Base-by-base conservation (phyloP, 2,888 invertebrate species). In the Cecidostiba fungosa region DNA sequence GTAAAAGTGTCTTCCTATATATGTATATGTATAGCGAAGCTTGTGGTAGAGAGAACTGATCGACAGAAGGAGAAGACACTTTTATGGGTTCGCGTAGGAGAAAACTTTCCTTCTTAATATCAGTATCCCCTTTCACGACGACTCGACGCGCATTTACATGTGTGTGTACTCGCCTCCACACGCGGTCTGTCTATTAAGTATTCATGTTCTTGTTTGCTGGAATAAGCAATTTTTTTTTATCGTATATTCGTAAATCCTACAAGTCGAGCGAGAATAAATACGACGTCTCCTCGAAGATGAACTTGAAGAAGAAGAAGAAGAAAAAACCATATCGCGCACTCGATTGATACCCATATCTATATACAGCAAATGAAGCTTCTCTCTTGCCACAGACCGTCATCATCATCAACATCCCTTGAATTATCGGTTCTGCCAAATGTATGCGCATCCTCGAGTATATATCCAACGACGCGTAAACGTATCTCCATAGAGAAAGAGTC, bases 21-120 rank as follows among this genome's bases (percentile, higher is more conserved):
- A 10, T 16, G 76, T 39, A 1, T 47, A 26, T 14, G 43, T 43
- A 70, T 70, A n/a, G 74, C 77, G 77, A 70, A 79, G 29, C 70
- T 81, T 82, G 81, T 81, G 77, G 77, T 84, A 73, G 86, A n/a
- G 81, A 78, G 84, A 82, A 47, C 78, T 86, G 82, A 86, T 86
- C 84, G 82, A 86, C 86, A 50, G 82, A 78, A 84, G 73, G 86
- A 82, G 84, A 85, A 78, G 84, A 86, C 86, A 78, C 39, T 86
- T 86, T 86, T 85, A 85, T 77, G 86, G 81, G 74, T 77, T 23
- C 62, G 59, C n/a, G 50, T 77, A n/a, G 79, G 69, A 50, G 39
- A 77, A 77, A 84, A 86, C 66, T 23, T 84, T 84, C 23, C 43
- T n/a, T 39, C n/a, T n/a, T n/a, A n/a, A n/a, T n/a, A n/a, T n/a